A percentile compares a stretch with the other conserved stretches of the same genome.
These are phyloP conservation scores for Acleris emargana DNA, from an alignment of 2,888 invertebrate species.

Conservation along the genomic window DNA sequence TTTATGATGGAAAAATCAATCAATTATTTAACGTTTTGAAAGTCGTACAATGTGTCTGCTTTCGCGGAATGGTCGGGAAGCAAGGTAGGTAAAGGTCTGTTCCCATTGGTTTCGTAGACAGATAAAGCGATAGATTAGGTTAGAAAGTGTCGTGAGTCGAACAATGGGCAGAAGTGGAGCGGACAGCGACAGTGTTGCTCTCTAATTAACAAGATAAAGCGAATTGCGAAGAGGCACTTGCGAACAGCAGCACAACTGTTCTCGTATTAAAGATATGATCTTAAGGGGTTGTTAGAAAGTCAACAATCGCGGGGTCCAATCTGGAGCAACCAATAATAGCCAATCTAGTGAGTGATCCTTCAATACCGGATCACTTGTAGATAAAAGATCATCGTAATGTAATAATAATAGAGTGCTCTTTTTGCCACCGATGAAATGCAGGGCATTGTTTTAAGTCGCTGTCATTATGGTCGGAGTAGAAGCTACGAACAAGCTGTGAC, in stretches of 20 bases:
- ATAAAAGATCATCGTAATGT: constrained; percentile 13
- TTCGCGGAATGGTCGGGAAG: not conserved
- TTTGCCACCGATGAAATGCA: constrained; percentile 8
- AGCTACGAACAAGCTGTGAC: not conserved
- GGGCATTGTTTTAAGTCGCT: constrained; percentile 8
- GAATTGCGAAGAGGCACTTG: constrained; percentile 50
- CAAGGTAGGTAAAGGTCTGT: constrained; percentile 9
- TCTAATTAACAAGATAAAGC: constrained; percentile 65
- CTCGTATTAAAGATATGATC: constrained; percentile 47
- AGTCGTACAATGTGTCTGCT: not conserved
- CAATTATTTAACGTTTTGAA: not conserved
- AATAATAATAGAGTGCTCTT: constrained; percentile 14
- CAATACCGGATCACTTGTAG: constrained; percentile 22
- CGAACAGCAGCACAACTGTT: constrained; percentile 51
- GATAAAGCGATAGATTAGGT: constrained; percentile 67
- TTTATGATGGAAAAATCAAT: not conserved
- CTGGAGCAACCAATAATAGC: constrained; percentile 38
- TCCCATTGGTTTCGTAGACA: constrained; percentile 56
- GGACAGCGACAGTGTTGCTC: constrained; percentile 57
- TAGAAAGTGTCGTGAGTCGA: constrained; percentile 74
- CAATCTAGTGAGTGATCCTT: constrained; percentile 33
- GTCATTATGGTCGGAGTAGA: constrained; percentile 5
- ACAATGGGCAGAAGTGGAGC: constrained; percentile 70
- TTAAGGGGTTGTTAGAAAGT: constrained; percentile 51
- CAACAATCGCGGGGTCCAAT: constrained; percentile 55